Conservation (phyloP, 2,113 vertebrate species). For the Leptocoma aspasia region DNA sequence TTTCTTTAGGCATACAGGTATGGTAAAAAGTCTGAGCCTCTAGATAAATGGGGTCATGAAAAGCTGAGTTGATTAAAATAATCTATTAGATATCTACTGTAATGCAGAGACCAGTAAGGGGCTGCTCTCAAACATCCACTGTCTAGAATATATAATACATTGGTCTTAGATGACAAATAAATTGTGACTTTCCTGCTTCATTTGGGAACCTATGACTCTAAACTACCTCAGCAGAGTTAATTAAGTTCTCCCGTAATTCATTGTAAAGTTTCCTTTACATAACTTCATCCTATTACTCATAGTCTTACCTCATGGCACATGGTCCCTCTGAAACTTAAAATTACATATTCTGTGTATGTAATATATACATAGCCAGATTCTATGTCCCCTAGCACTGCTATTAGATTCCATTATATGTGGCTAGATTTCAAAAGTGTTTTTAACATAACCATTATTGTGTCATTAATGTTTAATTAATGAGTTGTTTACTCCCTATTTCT, state of each 20-base stretch:
- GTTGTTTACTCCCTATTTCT: background rate
- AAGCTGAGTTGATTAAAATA: background rate
- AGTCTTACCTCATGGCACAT: slow-evolving; percentile 12
- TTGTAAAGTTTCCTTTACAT: slow-evolving; percentile 20
- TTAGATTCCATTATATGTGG: background rate
- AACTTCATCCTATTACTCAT: slow-evolving; percentile 48
- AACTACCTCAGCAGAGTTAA: background rate
- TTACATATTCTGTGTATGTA: background rate
- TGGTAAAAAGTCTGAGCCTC: background rate
- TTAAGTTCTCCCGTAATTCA: slow-evolving; percentile 35
- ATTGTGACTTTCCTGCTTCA: background rate
- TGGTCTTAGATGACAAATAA: background rate
- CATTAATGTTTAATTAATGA: background rate
- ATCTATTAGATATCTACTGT: background rate
- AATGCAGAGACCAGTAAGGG: background rate
- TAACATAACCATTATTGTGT: background rate
- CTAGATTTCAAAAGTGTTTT: background rate
- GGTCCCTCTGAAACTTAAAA: slow-evolving; percentile 14
- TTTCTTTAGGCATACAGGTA: background rate
- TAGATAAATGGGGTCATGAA: background rate
- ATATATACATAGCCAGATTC: background rate
- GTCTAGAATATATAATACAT: background rate
- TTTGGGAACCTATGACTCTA: background rate
- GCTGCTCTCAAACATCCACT: background rate
- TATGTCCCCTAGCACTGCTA: background rate